Evolutionary conservation across 2,888 invertebrate genomes (phyloP).

Genomic region (Xylocampa areola): DNA sequence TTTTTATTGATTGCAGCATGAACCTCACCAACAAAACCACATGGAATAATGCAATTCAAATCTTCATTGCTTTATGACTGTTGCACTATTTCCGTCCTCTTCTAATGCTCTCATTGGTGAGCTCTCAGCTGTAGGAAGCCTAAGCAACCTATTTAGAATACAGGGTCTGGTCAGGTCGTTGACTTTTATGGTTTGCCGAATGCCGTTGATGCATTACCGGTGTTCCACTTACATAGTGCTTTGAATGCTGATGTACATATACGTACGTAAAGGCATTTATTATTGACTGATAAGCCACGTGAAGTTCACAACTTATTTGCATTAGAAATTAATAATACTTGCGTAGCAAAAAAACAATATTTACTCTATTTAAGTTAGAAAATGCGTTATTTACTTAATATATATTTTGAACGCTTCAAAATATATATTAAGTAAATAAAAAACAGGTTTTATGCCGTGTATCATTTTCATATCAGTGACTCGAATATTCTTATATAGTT

Average conservation of each 20-base stretch:
- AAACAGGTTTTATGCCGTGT: no score
- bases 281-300: not conserved
- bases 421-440: no score
- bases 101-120: constrained; percentile 38
- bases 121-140: constrained; percentile 46
- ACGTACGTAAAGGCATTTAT: not conserved
- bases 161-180: constrained; percentile 53
- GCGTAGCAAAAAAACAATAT: no score
- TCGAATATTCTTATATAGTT: no score
- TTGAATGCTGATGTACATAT: constrained; percentile 6
- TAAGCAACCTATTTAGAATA: constrained; percentile 54
- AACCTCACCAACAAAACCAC: not conserved
- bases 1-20: not conserved
- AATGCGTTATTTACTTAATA: no score
- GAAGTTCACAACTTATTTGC: no score
- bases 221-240: constrained; percentile 14
- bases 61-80: constrained; percentile 3
- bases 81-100: constrained; percentile 18
- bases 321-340: no score
- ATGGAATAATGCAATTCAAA: constrained; percentile 3
- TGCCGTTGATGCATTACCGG: constrained; percentile 27
- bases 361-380: no score
- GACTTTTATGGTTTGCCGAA: constrained; percentile 43
- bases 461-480: no score
- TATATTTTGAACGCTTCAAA: no score